Evolutionary conservation across 35 echinoderm and acorn worm species (phyloP).

Genomic region (Acanthaster planci): DNA sequence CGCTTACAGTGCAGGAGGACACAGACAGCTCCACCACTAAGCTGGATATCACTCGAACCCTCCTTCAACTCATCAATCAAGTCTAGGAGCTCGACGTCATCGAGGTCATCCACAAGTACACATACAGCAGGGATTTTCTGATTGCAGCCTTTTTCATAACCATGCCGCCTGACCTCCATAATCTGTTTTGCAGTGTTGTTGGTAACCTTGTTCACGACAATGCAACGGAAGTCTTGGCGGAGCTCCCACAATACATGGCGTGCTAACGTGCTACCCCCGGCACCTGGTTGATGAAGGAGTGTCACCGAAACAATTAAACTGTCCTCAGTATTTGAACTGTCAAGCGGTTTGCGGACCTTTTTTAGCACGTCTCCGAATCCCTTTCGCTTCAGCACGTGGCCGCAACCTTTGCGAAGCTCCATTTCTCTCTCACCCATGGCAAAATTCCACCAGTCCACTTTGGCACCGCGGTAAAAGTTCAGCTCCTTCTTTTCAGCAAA

Average conservation of each 20-base stretch:
- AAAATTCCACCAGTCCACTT: constrained; percentile 41
- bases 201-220: constrained; percentile 31
- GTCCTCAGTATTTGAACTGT: background rate
- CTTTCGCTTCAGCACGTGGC: background rate
- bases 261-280: constrained; percentile 46
- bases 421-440: background rate
- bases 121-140: background rate
- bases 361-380: background rate
- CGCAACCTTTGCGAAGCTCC: background rate
- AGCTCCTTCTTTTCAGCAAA: constrained; percentile 27
- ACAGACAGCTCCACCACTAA: background rate
- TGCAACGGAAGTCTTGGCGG: constrained; percentile 39
- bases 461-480: constrained; percentile 37
- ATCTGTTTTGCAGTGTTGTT: constrained; percentile 44
- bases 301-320: background rate
- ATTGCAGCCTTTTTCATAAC: background rate
- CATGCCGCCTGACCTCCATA: constrained; percentile 18
- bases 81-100: constrained; percentile 2
- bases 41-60: constrained; percentile 2
- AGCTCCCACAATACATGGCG: constrained; percentile 52
- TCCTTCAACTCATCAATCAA: constrained; percentile 25
- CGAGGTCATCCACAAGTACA: constrained; percentile 29
- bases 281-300: constrained; percentile 49
- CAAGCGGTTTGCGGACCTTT: background rate
- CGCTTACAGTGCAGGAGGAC: constrained; percentile 30